Conservation (phyloP, 2,113 vertebrate genomes). For the Tapirus terrestris region DNA sequence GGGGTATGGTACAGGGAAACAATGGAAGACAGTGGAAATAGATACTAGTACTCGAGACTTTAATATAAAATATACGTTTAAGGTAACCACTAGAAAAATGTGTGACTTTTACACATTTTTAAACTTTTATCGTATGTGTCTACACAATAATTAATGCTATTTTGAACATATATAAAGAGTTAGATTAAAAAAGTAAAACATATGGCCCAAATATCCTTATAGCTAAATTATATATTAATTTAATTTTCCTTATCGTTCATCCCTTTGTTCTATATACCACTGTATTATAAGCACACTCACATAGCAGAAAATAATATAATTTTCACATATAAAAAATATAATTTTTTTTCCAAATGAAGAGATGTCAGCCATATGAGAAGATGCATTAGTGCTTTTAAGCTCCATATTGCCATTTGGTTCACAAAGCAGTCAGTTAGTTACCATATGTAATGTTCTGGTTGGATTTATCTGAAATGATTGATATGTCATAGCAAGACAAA, state of each 20-base stretch:
- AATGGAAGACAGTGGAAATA: neutral
- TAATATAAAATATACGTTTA: neutral
- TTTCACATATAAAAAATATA: neutral
- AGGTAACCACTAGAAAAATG: neutral
- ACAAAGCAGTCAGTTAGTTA: neutral
- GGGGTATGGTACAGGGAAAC: neutral
- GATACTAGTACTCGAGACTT: neutral
- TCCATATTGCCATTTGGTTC: neutral
- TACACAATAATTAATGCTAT: neutral
- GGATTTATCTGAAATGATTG: neutral
- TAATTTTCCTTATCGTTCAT: neutral
- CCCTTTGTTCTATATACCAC: neutral
- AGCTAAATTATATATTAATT: neutral
- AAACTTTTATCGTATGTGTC: neutral
- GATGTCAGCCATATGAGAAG: neutral
- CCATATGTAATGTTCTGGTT: neutral
- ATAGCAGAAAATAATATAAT: neutral
- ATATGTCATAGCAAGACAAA: neutral
- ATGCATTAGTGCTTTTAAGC: neutral
- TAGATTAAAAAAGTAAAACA: neutral
- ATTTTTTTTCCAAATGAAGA: neutral
- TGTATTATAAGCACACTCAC: neutral
- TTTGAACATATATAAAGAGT: neutral
- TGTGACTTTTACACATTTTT: neutral
- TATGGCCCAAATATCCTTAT: neutral